Evolutionary conservation across 2,113 vertebrate species (phyloP).

Genomic region (Plotosus lineatus): DNA sequence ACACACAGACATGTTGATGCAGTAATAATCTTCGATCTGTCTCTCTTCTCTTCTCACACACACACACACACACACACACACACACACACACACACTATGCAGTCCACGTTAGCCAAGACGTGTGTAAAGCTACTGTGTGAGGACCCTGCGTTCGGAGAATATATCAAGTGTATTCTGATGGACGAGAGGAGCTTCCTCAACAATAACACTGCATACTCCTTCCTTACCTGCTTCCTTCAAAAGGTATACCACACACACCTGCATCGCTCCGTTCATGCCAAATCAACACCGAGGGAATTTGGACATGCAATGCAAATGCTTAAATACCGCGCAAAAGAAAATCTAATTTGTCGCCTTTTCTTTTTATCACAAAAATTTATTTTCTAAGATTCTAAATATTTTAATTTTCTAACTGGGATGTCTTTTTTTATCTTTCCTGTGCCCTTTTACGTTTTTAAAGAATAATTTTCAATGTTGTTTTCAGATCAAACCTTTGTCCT

Average conservation of each 20-base stretch:
- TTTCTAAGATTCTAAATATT: no score
- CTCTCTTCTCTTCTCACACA: neutral
- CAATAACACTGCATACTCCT: constrained; percentile 90
- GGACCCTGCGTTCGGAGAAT: constrained; percentile 95
- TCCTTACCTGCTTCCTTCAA: constrained; percentile 93
- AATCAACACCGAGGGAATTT: no score
- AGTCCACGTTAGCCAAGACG: constrained; percentile 92
- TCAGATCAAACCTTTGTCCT: no score
- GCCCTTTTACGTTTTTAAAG: no score
- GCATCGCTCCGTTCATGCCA: no score
- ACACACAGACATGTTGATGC: neutral
- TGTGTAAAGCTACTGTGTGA: constrained; percentile 97
- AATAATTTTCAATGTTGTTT: no score
- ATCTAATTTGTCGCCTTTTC: no score
- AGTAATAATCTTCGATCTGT: neutral
- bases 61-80: constrained; percentile 1
- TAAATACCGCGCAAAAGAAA: neutral
- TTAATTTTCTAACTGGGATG: no score
- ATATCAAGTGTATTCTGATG: constrained; percentile 97
- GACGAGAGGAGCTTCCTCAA: constrained; percentile 96
- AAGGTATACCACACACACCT: constrained; percentile 77
- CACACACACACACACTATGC: constrained; percentile 27
- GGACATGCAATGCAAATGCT: neutral
- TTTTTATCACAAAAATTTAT: no score
- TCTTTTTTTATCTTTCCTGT: no score